Base-by-base conservation (phyloP, 2,113 vertebrate genomes). In the Fukomys damarensis region DNA sequence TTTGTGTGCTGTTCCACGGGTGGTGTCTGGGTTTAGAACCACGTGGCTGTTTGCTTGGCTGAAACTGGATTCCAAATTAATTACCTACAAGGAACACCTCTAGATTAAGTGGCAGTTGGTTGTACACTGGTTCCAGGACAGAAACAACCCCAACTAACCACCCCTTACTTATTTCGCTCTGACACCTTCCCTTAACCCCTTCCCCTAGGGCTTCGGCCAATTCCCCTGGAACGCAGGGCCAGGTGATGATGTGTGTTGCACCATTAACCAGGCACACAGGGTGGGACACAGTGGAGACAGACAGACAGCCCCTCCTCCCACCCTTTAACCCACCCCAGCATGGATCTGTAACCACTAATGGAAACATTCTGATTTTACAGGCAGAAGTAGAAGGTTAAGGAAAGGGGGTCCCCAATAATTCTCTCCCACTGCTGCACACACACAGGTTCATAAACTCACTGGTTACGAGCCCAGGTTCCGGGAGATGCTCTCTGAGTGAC, bases 261-360 rank as follows among this genome's bases (percentile, higher is more conserved):
- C 49, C 17, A 4, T 61, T 74, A 80, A 76, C 28, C 24, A 65
- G 41, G 49, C 28, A 35, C 17, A 38, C 19, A 12, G 30, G 49
- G 63, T 81, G 68, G n/a, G 72, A 30, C 16, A 70, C 26, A 52
- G 43, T 32, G 30, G 59, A 32, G 82, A 16, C 43, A 22, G 20
- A 35, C 41, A 70, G 3, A 58, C 5, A 56, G 38, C 12, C 3
- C 4, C 52, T 70, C 70, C 41, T 11, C n/a, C 28, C 0, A 0
- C 4, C 61, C 6, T 22, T 65, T 38, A 41, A 20, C 13, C 43
- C 38, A 19, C 20, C 46, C 63, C 1, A 0, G 20, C 77, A 35
- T 56, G 61, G 41, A 54, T 41, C 41, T 41, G 8, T 70, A 24
- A 41, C 7, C 7, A 28, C 41, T 20, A 79, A 41, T 2, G 8